These are phyloP conservation scores for Dromas ardeola DNA, from an alignment of 2,113 vertebrate genomes.

Conservation along the genomic window DNA sequence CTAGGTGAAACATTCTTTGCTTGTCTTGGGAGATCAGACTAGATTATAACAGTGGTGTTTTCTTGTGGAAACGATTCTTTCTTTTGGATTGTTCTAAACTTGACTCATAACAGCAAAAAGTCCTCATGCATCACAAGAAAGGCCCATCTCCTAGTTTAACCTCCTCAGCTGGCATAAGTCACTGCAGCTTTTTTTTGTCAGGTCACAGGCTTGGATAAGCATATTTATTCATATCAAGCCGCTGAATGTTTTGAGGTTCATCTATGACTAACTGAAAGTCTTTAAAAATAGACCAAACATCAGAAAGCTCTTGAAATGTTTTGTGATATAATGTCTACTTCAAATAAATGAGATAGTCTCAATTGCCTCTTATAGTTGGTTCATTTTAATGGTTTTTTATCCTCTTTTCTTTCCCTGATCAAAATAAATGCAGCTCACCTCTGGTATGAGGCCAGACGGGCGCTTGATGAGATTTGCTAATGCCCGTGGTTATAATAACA, in stretches of 20 bases:
- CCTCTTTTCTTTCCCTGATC: slow-evolving; percentile 29
- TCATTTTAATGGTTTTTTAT: slow-evolving; percentile 54
- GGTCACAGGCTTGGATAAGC: slow-evolving; percentile 45
- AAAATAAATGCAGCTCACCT: slow-evolving; percentile 33
- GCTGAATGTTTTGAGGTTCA: slow-evolving; percentile 35
- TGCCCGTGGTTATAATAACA: neutral
- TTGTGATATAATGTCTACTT: slow-evolving; percentile 10
- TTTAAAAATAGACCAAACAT: slow-evolving; percentile 47
- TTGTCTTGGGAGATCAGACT: neutral
- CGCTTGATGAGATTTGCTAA: slow-evolving; percentile 19
- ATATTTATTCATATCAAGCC: slow-evolving; percentile 26
- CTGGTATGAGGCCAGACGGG: neutral
- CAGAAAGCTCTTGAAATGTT: slow-evolving; percentile 30
- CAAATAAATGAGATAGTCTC: slow-evolving; percentile 6
- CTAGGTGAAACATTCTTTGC: neutral
- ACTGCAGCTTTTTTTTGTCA: neutral
- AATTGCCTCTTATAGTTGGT: neutral
- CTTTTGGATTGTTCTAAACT: neutral
- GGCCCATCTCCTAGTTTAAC: neutral
- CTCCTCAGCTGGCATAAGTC: slow-evolving; percentile 24
- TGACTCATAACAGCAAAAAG: neutral
- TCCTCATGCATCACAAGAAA: neutral
- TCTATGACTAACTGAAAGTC: slow-evolving; percentile 41
- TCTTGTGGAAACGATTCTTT: neutral
- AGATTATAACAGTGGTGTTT: neutral